Evolutionary conservation across 37 sponge, comb jelly and placozoan genomes (phyloP).

Genomic region (Beroe ovata): DNA sequence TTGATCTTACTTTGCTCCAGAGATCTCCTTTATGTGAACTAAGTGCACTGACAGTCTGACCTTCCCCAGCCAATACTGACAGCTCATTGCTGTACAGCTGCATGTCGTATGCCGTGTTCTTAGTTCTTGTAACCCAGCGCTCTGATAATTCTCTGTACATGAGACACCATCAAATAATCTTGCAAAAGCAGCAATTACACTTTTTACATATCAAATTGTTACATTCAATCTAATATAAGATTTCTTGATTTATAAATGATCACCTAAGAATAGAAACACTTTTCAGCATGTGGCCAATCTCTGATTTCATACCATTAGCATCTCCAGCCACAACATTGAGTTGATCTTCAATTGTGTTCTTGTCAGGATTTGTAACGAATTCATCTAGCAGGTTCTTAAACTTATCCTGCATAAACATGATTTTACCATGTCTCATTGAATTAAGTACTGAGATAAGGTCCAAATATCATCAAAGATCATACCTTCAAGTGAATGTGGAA

Average conservation of each 20-base stretch:
- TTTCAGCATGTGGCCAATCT: not conserved
- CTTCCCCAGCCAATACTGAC: slow-evolving; percentile 55
- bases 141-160: slow-evolving; percentile 32
- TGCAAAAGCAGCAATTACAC: too few relatives aligned
- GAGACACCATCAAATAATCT: slow-evolving; percentile 2
- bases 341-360: slow-evolving; percentile 31
- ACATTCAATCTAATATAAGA: too few relatives aligned
- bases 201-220: too few relatives aligned
- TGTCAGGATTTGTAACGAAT: slow-evolving; percentile 69
- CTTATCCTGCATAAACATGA: slow-evolving; percentile 83
- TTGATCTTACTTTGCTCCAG: slow-evolving; percentile 18
- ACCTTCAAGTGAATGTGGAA: slow-evolving; percentile 64
- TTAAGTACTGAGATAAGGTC: too few relatives aligned
- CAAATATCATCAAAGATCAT: not conserved
- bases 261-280: slow-evolving; percentile 42
- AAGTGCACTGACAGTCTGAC: slow-evolving; percentile 60
- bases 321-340: slow-evolving; percentile 49
- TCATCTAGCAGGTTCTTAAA: slow-evolving; percentile 76
- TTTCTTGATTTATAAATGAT: not conserved
- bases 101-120: slow-evolving; percentile 26
- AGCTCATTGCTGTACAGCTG: slow-evolving; percentile 61
- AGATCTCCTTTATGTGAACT: slow-evolving; percentile 52
- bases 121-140: slow-evolving; percentile 32
- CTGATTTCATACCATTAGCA: slow-evolving; percentile 44
- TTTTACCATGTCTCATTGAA: too few relatives aligned